Evolutionary conservation across 2,113 vertebrate species (phyloP).

Genomic region (Nanorana parkeri): DNA sequence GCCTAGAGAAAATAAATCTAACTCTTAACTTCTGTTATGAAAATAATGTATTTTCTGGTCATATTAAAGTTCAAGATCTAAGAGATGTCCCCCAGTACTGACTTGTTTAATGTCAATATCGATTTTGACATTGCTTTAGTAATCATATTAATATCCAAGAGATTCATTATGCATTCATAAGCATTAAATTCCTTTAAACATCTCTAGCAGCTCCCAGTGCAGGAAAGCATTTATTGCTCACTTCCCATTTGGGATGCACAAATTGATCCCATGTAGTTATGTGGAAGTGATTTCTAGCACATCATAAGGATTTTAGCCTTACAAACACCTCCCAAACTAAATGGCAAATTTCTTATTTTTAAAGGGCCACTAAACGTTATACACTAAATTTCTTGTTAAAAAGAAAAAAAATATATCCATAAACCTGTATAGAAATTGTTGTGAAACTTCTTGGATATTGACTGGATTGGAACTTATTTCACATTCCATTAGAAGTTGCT

Average conservation of each 20-base stretch:
- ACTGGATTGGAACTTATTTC: no score
- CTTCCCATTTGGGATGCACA: constrained; percentile 22
- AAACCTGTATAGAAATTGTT: no score
- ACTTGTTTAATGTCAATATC: constrained; percentile 25
- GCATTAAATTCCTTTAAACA: constrained; percentile 32
- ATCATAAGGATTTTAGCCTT: not conserved
- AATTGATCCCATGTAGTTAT: constrained; percentile 30
- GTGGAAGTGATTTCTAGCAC: constrained; percentile 18
- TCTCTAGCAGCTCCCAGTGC: constrained; percentile 23
- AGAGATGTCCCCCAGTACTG: not conserved
- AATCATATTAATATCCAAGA: constrained; percentile 37
- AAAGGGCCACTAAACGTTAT: no score
- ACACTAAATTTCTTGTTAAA: no score
- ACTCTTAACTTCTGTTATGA: no score
- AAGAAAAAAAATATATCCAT: no score
- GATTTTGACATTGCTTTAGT: constrained; percentile 30
- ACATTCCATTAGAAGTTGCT: no score
- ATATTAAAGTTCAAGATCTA: not conserved
- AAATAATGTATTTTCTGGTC: no score
- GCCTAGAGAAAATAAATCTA: no score
- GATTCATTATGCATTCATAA: constrained; percentile 17
- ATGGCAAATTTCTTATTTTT: not conserved
- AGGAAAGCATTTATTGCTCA: constrained; percentile 32
- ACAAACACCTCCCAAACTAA: not conserved
- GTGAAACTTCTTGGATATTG: no score